Conservation (phyloP, 1,140 invertebrate species). For the Periplaneta americana region DNA sequence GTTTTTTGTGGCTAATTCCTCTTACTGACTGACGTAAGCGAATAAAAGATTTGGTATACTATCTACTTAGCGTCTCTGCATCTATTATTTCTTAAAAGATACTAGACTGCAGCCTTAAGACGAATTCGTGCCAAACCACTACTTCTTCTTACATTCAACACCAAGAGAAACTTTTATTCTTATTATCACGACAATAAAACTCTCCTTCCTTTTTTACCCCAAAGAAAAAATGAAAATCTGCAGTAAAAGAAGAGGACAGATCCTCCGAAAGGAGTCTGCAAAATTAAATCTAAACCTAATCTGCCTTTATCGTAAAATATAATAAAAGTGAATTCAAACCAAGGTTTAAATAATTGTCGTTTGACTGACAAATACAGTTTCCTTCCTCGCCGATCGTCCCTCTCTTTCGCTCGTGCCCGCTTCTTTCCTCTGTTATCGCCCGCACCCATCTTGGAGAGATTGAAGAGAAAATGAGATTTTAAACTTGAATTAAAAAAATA, state of each 20-base stretch:
- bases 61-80: too few species aligned
- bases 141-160: too few species aligned
- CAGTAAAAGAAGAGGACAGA: neutral
- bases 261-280: neutral
- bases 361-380: neutral
- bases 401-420: neutral
- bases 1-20: too few species aligned
- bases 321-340: neutral
- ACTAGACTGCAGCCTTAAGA: too few species aligned
- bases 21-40: too few species aligned
- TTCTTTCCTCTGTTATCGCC: neutral
- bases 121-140: too few species aligned
- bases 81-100: too few species aligned
- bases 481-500: neutral
- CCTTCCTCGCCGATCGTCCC: too few species aligned
- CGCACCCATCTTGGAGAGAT: neutral
- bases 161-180: neutral
- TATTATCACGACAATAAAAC: neutral
- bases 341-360: neutral
- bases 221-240: neutral
- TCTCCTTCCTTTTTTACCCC: neutral
- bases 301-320: neutral
- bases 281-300: neutral
- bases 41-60: too few species aligned
- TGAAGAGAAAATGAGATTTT: neutral